Evolutionary conservation across 2,888 invertebrate genomes (phyloP), one percentile per base, ranked within the genome.

Genomic region (Pharmacophagus antenor): DNA sequence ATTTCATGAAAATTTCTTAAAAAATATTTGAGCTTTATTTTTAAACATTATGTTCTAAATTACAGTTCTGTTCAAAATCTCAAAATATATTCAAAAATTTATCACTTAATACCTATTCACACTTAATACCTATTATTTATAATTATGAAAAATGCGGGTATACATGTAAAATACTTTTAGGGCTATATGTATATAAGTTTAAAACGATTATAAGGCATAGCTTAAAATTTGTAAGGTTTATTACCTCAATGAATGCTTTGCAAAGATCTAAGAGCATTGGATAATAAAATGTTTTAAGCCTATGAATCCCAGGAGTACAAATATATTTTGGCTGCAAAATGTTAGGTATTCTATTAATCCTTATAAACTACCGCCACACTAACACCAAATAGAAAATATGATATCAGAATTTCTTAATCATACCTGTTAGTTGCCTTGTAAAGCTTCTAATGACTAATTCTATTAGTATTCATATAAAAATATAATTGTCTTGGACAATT

Each of bases 401-500:
- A 46, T 61, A 55, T 59, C 71, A 74, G 68, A 72, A 73, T 69
- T 69, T 70, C 62, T 61, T 69, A 67, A 60, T 59, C 49, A 63
- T 60, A 70, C 67, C 70, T 67, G 70, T 76, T 80, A 86, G 86
- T 84, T 88, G 87, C 88, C 87, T 74, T 80, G 63, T 77, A 79
- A 80, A 85, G 82, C 79, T 79, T 79, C 78, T 84, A 84, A 76
- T 80, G 79, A 84, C 84, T 87, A 85, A 74, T 69, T 70, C 72
- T 70, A 70, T 68, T 76, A 75, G 73, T 72, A 74, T 76, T 67
- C 75, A 85, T 88, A 87, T 71, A 88, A 88, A 88, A 86, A 88
- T 88, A 87, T 83, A 79, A 80, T 83, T 85, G 88, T 85, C 88
- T 87, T 77, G 62, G 85, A 88, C 87, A 87, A 84, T 82, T 74